Evolutionary conservation across 1,140 invertebrate genomes (phyloP).

Genomic region (Anastrepha obliqua): DNA sequence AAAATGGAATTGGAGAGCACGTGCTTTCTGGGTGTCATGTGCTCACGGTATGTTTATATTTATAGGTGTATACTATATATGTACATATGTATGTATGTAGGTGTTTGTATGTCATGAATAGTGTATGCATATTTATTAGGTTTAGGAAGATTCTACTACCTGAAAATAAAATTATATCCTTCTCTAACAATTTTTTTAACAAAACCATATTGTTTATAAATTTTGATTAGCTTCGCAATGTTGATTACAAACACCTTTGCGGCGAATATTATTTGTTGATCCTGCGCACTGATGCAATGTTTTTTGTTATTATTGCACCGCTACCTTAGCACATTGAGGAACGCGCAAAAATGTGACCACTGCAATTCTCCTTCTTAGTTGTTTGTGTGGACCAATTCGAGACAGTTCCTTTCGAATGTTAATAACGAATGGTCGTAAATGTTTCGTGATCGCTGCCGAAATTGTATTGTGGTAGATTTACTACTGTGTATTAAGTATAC

Average conservation of each 20-base stretch:
- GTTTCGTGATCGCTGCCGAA: background rate
- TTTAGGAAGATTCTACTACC: background rate
- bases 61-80: background rate
- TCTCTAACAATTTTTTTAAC: too few relatives aligned
- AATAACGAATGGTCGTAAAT: background rate
- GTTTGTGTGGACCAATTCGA: slow-evolving; percentile 24
- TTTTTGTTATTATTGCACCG: background rate
- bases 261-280: slow-evolving; percentile 48
- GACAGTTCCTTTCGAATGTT: slow-evolving; percentile 30
- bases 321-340: background rate
- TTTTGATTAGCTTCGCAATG: too few relatives aligned
- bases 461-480: background rate
- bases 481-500: background rate
- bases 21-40: slow-evolving; percentile 34
- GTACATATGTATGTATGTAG: background rate
- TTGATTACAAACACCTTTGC: background rate
- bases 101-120: too few relatives aligned
- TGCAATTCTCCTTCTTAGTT: background rate
- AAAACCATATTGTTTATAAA: too few relatives aligned
- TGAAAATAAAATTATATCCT: background rate
- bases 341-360: background rate
- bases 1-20: slow-evolving; percentile 48
- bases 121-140: too few relatives aligned
- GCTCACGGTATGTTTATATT: slow-evolving; percentile 17
- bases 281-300: background rate